phyloP scores from a whole-genome alignment of 2,797 vertebrate species.

The Carcharodon carcharias region DNA sequence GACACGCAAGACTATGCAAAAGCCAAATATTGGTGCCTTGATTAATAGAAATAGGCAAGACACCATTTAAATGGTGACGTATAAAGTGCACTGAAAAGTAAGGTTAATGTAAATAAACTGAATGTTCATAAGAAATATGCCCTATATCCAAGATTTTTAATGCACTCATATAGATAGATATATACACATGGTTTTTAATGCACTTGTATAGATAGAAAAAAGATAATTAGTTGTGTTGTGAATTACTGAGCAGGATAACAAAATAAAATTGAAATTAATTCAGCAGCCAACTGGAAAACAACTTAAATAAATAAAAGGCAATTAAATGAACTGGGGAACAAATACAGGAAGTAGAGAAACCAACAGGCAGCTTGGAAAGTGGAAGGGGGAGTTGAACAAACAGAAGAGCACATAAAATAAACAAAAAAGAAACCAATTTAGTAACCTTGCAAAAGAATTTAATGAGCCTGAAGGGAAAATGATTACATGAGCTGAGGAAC shows the following conservation, averaged over 20 bases:
- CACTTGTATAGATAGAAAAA: neutral
- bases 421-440: neutral
- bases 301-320: neutral
- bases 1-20: no score
- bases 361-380: neutral
- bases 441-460: neutral
- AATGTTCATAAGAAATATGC: neutral
- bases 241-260: neutral
- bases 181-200: neutral
- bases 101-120: neutral
- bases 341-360: neutral
- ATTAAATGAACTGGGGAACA: neutral
- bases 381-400: neutral
- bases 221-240: neutral
- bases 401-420: neutral
- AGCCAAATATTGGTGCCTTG: no score
- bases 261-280: neutral
- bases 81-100: neutral
- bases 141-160: neutral
- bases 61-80: no score
- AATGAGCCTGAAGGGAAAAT: neutral
- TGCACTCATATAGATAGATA: no score
- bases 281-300: neutral
- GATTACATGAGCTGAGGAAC: neutral
- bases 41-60: no score